Base-by-base conservation (phyloP, 2,797 vertebrate species). In the Columba guinea region DNA sequence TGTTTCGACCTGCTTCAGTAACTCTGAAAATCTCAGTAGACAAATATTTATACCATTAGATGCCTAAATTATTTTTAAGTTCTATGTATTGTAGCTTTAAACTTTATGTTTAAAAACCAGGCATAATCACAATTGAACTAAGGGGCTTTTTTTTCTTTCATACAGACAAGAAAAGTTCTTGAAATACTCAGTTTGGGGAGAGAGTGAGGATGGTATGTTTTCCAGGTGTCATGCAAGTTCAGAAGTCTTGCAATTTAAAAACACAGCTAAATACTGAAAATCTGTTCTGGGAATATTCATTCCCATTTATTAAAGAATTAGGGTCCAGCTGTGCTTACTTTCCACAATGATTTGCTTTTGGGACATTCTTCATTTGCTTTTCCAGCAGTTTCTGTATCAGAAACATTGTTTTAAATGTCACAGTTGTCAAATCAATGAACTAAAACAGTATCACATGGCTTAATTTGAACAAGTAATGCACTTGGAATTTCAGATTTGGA, bases 371-470 rank as follows among this genome's bases (percentile, higher is more conserved):
- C 58, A 85, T 96, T 96, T 94, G 84, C 91, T 96, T 96, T 96
- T 96, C 77, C 71, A 95, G 91, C 90, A 92, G 91, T 96, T 95
- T 95, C 86, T 89, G 22, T 95, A 96, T 96, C 88, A 97, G 95
- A 94, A 97, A 94, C 81, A 92, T 96, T 92, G 94, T 93, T 96
- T 95, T 91, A 96, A 96, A 94, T 95, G 91, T 93, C 95, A 94
- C 89, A 94, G 87, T 96, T 96, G 95, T 96, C 95, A 97, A 94
- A 93, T 96, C 95, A 96, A 92, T 93, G 88, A 95, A 94, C 90
- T 94, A 89, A 93, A 95, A n/a, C 93, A 96, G 78, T 96, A 94
- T 96, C 93, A 94, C 70, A 93, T 95, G 75, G 77, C 84, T 96
- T 95, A 96, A 95, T 96, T 95, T 95, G 86, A 94, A 80, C 86